A percentile compares a stretch with the other conserved stretches of the same genome.
Evolutionary conservation across 2,888 invertebrate genomes (phyloP).

Genomic region (Dugesia japonica): DNA sequence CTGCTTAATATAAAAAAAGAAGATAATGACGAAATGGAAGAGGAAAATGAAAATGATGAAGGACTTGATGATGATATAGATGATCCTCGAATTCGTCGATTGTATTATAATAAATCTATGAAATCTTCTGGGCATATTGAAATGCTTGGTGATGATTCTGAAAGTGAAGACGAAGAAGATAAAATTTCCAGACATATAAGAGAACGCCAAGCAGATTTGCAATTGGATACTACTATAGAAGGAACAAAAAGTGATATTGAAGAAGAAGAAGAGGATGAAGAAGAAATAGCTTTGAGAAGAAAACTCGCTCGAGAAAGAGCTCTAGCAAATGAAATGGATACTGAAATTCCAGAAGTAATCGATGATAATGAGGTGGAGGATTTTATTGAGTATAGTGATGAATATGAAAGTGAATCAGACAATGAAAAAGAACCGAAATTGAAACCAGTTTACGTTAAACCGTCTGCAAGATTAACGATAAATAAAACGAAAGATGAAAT

Average conservation of each 20-base stretch:
- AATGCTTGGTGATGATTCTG: constrained; percentile 63
- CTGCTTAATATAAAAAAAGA: constrained; percentile 4
- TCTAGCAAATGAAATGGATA: constrained; percentile 35
- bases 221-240: constrained; percentile 54
- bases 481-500: constrained; percentile 16
- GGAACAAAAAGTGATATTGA: constrained; percentile 43
- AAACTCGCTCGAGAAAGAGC: constrained; percentile 35
- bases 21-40: constrained; percentile 33
- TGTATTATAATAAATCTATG: not conserved
- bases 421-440: constrained; percentile 64
- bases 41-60: constrained; percentile 31
- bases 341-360: constrained; percentile 47
- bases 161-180: constrained; percentile 37
- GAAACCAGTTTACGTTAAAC: constrained; percentile 82
- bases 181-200: constrained; percentile 38
- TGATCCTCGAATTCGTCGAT: constrained; percentile 31
- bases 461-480: constrained; percentile 45
- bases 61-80: constrained; percentile 29
- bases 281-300: constrained; percentile 37
- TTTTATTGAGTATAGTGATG: constrained; percentile 60
- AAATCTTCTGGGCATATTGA: constrained; percentile 48
- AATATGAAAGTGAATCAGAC: constrained; percentile 50
- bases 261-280: constrained; percentile 41
- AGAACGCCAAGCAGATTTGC: constrained; percentile 36
- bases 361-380: constrained; percentile 40